Base-by-base conservation (phyloP, 2,888 invertebrate genomes). In the Pandemis heparana region DNA sequence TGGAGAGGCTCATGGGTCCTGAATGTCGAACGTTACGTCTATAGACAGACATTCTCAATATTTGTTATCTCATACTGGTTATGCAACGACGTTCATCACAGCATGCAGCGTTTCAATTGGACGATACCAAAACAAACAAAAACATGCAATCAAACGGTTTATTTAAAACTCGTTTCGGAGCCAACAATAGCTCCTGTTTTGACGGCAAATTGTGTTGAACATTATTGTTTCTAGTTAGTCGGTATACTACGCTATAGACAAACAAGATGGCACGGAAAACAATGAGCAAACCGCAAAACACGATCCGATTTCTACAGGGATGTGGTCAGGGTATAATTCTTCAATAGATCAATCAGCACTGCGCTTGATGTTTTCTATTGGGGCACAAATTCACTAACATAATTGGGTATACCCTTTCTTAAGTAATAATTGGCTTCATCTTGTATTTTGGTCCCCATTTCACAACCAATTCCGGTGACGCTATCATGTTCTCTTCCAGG, bases 241-340 rank as follows among this genome's bases (percentile, higher is more conserved):
- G 12, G 9, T 56, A 23, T 12, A 53, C 51, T 56, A 23, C 18
- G 56, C 12, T 10, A 23, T 12, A 23, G 12, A 39, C 60, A 60
- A 60, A 60, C 60, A 14, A 64, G 32, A 18, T 56, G 56, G 53
- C 32, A 56, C 59, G 56, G 70, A 59, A 64, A 70, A 70, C 70
- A 63, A 70, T 70, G 16, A 32, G 23, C 18, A 53, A 64, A 70
- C 70, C 63, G 41, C 70, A 64, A 16, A 1, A 41, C 14, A 64
- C 43, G 63, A 56, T 64, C 43, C 46, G 64, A 70, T 70, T 56
- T 64, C 70, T 39, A 59, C 38, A 18, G 41, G 62, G 53, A 56
- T 70, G 63, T 51, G 70, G 70, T 64, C 6, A 32, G 62, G 43
- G n/a, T 62, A 61, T 48, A 53, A 23, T 10, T 41, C 14, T 10